These are phyloP conservation scores for Polydrusus tereticollis DNA, from an alignment of 2,888 invertebrate species.

Conservation along the genomic window DNA sequence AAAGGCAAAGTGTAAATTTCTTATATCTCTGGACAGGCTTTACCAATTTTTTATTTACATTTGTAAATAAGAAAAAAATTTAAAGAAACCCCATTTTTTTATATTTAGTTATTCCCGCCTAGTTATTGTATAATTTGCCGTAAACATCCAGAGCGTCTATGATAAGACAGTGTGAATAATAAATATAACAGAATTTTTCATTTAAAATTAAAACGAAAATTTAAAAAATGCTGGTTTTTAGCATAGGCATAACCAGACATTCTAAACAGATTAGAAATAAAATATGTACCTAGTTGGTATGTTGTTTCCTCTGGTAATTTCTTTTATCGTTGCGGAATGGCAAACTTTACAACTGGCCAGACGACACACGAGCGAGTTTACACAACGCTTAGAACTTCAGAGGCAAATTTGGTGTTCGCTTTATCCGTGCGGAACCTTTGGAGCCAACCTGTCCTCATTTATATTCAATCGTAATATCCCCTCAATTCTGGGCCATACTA, in stretches of 20 bases:
- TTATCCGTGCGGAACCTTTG: conserved; percentile 37
- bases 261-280: conserved; percentile 3
- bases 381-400: conserved; percentile 30
- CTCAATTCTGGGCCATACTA: conserved; percentile 42
- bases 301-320: conserved; percentile 1
- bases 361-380: conserved; percentile 26
- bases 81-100: too few species aligned
- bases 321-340: conserved; percentile 19
- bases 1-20: too few species aligned
- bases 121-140: too few species aligned
- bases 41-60: too few species aligned
- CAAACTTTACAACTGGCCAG: conserved; percentile 28
- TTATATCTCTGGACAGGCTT: too few species aligned
- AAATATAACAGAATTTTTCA: too few species aligned
- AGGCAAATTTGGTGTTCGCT: conserved; percentile 34
- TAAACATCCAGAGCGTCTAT: too few species aligned
- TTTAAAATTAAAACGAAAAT: too few species aligned
- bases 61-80: too few species aligned
- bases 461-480: conserved; percentile 63
- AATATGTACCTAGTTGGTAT: conserved; percentile 4
- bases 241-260: background rate
- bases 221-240: background rate
- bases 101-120: too few species aligned
- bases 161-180: too few species aligned
- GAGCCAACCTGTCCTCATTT: conserved; percentile 56